Evolutionary conservation across 2,113 vertebrate species (phyloP).

Genomic region (Ptilonorhynchus violaceus): DNA sequence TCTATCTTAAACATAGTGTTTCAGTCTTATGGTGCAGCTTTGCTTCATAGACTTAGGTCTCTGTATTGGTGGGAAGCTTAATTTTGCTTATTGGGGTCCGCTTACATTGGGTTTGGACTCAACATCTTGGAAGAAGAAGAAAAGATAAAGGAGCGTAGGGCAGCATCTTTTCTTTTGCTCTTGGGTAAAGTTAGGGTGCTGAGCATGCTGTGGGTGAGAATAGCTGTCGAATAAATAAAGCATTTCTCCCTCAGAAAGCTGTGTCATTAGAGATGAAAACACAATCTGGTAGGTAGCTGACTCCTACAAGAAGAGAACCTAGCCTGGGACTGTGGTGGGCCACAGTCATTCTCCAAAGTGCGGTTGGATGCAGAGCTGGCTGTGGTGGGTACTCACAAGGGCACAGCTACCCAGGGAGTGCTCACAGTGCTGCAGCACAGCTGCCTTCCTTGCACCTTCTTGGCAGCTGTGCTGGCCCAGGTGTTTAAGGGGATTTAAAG

Average conservation of each 20-base stretch:
- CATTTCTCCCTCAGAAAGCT: neutral
- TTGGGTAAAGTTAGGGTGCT: neutral
- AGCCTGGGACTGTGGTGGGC: neutral
- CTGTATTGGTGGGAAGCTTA: neutral
- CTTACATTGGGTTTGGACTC: neutral
- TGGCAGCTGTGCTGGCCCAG: neutral
- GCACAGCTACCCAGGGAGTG: neutral
- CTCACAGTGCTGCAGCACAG: neutral
- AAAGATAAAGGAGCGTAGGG: neutral
- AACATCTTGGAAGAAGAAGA: neutral
- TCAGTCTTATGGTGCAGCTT: neutral
- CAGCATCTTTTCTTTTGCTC: neutral
- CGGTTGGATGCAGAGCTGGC: neutral
- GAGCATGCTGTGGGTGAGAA: neutral
- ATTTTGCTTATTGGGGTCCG: neutral
- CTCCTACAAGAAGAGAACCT: neutral
- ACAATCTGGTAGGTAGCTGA: neutral
- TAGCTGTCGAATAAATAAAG: neutral
- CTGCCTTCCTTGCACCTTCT: neutral
- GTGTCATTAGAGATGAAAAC: neutral
- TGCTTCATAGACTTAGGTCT: neutral
- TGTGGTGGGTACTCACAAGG: neutral
- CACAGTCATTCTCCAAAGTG: accelerated
- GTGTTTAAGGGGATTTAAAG: neutral
- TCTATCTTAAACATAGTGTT: neutral